These are phyloP conservation scores for Caenorhabditis elegans DNA, from an alignment of 1,140 invertebrate species.

Conservation along the genomic window WBcel235 BX284606.5:9960501-9961000, in stretches of 20 bases:
- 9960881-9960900: conserved; percentile 77
- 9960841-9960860: conserved; percentile 93
- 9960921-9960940: not conserved
- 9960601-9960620: too few relatives aligned
- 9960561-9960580: too few relatives aligned
- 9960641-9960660: not conserved
- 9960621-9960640: too few relatives aligned
- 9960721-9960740: conserved; percentile 95
- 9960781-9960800: conserved; percentile 96
- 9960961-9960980: not conserved
- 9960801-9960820: conserved; percentile 90
- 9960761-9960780: conserved; percentile 95
- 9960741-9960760: conserved; percentile 83
- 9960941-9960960: not conserved
- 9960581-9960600: too few relatives aligned
- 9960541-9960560: too few relatives aligned
- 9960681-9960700: conserved; percentile 85
- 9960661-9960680: not conserved
- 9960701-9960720: conserved; percentile 86
- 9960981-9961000: not conserved
- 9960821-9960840: conserved; percentile 81
- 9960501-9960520: conserved; percentile 86
- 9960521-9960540: conserved; percentile 92
- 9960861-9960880: conserved; percentile 93
- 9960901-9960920: conserved; percentile 66